A percentile compares a stretch with the other conserved stretches of the same genome.
phyloP scores from a whole-genome alignment of 2,888 invertebrate species.

The Punctoribates punctum region DNA sequence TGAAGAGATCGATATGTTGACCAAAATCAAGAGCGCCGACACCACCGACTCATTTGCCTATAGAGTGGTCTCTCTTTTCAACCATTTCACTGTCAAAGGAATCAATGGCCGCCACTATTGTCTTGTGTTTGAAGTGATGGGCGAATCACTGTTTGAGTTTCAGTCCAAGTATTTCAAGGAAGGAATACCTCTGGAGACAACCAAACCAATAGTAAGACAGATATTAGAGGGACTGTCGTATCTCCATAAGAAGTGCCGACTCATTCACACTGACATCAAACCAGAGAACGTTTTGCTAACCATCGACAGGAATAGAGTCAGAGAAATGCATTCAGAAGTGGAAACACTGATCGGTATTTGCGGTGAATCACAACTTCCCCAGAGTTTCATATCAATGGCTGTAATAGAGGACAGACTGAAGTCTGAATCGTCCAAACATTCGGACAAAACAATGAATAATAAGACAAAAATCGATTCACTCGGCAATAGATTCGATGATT shows the following conservation, averaged over 20 bases:
- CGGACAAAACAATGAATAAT: too few relatives aligned
- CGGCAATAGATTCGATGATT: slow-evolving; percentile 62
- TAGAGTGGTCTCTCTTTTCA: slow-evolving; percentile 93
- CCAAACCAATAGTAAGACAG: slow-evolving; percentile 90
- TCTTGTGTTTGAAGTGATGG: slow-evolving; percentile 99
- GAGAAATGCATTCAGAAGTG: slow-evolving; percentile 82
- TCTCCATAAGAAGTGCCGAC: slow-evolving; percentile 94
- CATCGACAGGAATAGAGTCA: slow-evolving; percentile 56
- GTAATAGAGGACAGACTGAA: slow-evolving; percentile 65
- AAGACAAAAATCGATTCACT: too few relatives aligned
- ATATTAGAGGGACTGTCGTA: slow-evolving; percentile 92
- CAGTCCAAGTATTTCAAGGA: slow-evolving; percentile 97
- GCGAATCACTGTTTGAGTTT: slow-evolving; percentile 93
- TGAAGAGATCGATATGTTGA: slow-evolving; percentile 96
- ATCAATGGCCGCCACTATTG: slow-evolving; percentile 98
- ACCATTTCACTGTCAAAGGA: slow-evolving; percentile 97
- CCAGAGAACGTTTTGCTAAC: slow-evolving; percentile 59
- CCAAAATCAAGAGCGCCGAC: slow-evolving; percentile 86
- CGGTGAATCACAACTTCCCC: slow-evolving; percentile 77
- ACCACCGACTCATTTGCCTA: slow-evolving; percentile 84
- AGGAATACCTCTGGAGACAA: slow-evolving; percentile 92
- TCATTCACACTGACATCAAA: slow-evolving; percentile 64
- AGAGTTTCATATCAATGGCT: slow-evolving; percentile 81
- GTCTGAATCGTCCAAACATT: too few relatives aligned
- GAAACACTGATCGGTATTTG: slow-evolving; percentile 83